A percentile compares a stretch with the other conserved stretches of the same genome.
Evolutionary conservation across 2,888 invertebrate genomes (phyloP).

Genomic region (Zygaena filipendulae): DNA sequence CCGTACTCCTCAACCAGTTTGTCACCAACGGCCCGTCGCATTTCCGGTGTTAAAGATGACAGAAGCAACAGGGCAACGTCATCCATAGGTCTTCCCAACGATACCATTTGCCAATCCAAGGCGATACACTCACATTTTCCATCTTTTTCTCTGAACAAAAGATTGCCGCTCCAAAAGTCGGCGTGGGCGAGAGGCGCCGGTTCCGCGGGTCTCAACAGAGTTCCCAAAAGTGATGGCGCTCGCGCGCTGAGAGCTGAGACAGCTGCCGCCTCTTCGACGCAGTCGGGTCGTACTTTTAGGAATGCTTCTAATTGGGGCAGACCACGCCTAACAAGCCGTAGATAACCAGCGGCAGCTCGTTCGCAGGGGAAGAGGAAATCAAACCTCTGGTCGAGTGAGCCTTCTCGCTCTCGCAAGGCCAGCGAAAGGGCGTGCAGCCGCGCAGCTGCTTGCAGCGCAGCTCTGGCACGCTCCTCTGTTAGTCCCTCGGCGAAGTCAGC

Average conservation of each 20-base stretch:
- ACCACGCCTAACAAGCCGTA: conserved; percentile 80
- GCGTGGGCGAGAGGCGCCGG: conserved; percentile 84
- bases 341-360: conserved; percentile 82
- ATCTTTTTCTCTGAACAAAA: conserved; percentile 71
- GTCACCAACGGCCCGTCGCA: conserved; percentile 72
- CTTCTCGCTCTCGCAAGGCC: conserved; percentile 55
- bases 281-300: conserved; percentile 72
- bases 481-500: conserved; percentile 78
- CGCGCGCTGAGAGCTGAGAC: conserved; percentile 74
- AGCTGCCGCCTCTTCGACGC: conserved; percentile 70
- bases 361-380: conserved; percentile 82
- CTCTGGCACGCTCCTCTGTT: conserved; percentile 70
- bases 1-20: conserved; percentile 78
- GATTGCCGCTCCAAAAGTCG: conserved; percentile 87
- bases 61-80: conserved; percentile 79
- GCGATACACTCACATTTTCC: conserved; percentile 73
- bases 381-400: conserved; percentile 54
- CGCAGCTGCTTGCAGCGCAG: conserved; percentile 78
- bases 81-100: conserved; percentile 80
- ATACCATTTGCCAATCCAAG: conserved; percentile 88
- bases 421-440: conserved; percentile 79
- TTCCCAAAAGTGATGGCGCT: conserved; percentile 78
- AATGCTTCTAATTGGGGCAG: conserved; percentile 80
- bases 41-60: conserved; percentile 77
- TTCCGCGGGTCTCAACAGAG: conserved; percentile 76